phyloP scores from a whole-genome alignment of 1,140 invertebrate species.

The Carcinoscorpius rotundicauda region DNA sequence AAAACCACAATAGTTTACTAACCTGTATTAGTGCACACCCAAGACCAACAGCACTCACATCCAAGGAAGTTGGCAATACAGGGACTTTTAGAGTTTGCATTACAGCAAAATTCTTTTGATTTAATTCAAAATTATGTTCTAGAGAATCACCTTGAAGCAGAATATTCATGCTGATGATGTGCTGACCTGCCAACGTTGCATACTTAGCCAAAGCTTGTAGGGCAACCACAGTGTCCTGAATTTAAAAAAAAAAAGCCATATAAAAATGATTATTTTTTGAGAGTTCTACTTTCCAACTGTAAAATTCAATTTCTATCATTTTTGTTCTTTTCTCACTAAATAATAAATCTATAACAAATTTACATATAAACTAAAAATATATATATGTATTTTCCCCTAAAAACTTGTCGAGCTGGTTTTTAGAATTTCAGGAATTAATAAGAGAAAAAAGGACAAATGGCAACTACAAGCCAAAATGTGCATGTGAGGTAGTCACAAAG shows the following conservation, averaged over 20 bases:
- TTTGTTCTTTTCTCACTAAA: too few species aligned
- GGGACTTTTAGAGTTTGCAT: slow-evolving; percentile 33
- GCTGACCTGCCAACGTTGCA: slow-evolving; percentile 32
- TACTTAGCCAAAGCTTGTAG: slow-evolving; percentile 50
- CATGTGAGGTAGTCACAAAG: too few species aligned
- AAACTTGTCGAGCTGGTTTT: too few species aligned
- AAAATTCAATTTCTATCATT: too few species aligned
- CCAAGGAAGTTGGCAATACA: slow-evolving; percentile 36
- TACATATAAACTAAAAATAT: too few species aligned
- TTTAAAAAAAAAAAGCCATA: background rate
- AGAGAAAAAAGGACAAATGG: too few species aligned
- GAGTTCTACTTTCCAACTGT: too few species aligned
- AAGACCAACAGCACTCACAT: slow-evolving; percentile 39
- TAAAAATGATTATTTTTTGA: too few species aligned
- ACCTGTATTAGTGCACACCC: slow-evolving; percentile 49
- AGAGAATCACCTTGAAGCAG: slow-evolving; percentile 31
- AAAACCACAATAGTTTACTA: slow-evolving; percentile 6
- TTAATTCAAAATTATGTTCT: slow-evolving; percentile 32
- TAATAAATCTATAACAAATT: too few species aligned
- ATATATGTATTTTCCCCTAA: too few species aligned
- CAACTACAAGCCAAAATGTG: too few species aligned
- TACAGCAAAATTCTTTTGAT: slow-evolving; percentile 36
- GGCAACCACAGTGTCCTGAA: slow-evolving; percentile 49
- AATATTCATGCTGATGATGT: slow-evolving; percentile 33
- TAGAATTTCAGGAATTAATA: too few species aligned